These are phyloP conservation scores for Bubo scandiacus DNA, from an alignment of 2,113 vertebrate species.

Conservation along the genomic window DNA sequence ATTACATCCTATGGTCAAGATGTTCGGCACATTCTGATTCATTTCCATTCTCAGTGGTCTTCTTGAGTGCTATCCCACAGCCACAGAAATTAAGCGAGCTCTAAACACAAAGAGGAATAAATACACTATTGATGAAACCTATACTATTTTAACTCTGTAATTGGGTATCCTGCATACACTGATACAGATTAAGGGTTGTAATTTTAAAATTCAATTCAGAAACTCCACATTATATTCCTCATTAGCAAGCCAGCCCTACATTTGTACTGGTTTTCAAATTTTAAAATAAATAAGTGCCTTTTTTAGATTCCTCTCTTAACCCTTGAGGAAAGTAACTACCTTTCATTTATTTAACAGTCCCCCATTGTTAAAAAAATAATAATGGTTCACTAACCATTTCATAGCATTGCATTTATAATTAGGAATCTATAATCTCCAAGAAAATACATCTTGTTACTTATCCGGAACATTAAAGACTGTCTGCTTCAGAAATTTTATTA, in stretches of 20 bases:
- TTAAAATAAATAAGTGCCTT: neutral
- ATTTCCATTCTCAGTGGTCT: neutral
- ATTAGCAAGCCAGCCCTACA: neutral
- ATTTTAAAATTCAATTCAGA: neutral
- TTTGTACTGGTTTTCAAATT: neutral
- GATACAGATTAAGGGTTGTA: neutral
- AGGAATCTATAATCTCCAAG: neutral
- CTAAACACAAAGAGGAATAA: neutral
- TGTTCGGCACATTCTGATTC: neutral
- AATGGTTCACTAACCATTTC: neutral
- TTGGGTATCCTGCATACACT: neutral
- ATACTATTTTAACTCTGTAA: neutral
- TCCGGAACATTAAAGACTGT: neutral
- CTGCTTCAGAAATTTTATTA: neutral
- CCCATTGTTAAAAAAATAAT: neutral
- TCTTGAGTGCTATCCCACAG: neutral
- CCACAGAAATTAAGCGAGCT: neutral
- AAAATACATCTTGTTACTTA: neutral
- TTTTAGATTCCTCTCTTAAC: neutral
- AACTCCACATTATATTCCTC: neutral
- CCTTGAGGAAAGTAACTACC: neutral
- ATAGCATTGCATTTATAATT: neutral
- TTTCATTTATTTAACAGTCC: neutral
- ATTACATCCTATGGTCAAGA: neutral
- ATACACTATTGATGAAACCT: neutral